Evolutionary conservation across 2,797 vertebrate species (phyloP).

Genomic region (Xenopus petersii): DNA sequence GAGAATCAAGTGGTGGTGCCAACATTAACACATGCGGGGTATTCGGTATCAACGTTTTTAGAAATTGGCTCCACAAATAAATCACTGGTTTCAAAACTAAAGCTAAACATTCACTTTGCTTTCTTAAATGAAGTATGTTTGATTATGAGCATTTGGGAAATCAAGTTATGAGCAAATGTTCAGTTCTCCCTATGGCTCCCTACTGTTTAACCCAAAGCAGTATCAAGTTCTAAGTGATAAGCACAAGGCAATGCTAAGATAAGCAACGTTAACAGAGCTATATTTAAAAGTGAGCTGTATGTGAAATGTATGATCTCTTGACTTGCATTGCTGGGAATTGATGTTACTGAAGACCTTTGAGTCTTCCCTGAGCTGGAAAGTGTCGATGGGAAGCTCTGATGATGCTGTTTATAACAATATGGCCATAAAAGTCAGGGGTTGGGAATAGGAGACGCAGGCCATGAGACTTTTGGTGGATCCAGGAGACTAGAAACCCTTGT

Average conservation of each 20-base stretch:
- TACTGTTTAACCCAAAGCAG: conserved; percentile 67
- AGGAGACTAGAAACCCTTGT: no score
- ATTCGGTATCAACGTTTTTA: conserved; percentile 94
- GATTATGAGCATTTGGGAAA: conserved; percentile 92
- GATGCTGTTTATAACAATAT: no score
- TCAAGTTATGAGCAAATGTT: conserved; percentile 74
- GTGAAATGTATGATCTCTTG: no score
- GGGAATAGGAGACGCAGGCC: no score
- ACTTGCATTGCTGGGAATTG: no score
- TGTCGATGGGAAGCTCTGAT: no score
- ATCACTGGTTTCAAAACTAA: conserved; percentile 86
- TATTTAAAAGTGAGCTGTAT: no score
- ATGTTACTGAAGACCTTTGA: no score
- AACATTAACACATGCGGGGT: conserved; percentile 92
- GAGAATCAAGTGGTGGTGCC: conserved; percentile 83
- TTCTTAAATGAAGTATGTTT: conserved; percentile 91
- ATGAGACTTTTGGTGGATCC: no score
- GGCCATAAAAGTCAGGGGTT: no score
- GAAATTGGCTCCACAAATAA: conserved; percentile 94
- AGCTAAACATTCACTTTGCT: conserved; percentile 85
- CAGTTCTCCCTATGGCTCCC: conserved; percentile 69
- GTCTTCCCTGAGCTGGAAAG: no score
- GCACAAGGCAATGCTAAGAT: conserved; percentile 11
- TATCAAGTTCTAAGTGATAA: conserved; percentile 64
- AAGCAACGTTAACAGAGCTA: not conserved